These are phyloP conservation scores for Donacobius atricapilla DNA, from an alignment of 2,113 vertebrate genomes.

Conservation along the genomic window DNA sequence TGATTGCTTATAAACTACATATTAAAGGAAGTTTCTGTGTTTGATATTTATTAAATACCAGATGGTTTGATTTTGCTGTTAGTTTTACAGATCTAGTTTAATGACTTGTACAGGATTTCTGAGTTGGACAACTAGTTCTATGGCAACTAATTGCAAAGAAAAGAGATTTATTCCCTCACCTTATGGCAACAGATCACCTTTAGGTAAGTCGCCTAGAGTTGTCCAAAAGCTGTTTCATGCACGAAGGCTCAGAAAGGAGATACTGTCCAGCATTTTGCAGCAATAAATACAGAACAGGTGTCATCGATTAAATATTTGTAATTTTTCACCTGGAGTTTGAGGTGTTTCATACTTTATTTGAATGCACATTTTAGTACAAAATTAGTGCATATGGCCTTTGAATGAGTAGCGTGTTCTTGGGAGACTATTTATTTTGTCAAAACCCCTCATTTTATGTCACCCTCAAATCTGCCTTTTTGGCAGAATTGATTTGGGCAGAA, in stretches of 20 bases:
- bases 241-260: not conserved
- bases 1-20: not conserved
- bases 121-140: not conserved
- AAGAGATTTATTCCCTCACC: not conserved
- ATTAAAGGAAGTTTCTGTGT: not conserved
- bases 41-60: not conserved
- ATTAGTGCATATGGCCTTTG: not conserved
- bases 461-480: not conserved
- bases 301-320: not conserved
- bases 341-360: not conserved
- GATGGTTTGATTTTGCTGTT: not conserved
- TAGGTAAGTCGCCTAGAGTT: not conserved
- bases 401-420: accelerated
- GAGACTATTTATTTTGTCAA: not conserved
- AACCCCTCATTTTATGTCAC: not conserved
- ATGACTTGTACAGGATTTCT: not conserved
- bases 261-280: not conserved
- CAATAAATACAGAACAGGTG: not conserved
- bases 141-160: not conserved
- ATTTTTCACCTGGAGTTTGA: not conserved
- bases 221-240: not conserved
- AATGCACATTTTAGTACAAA: not conserved
- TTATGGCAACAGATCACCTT: not conserved
- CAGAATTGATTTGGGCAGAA: not conserved
- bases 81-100: not conserved